These are phyloP conservation scores for Dryobota labecula DNA, from an alignment of 2,888 invertebrate genomes.

Conservation along the genomic window DNA sequence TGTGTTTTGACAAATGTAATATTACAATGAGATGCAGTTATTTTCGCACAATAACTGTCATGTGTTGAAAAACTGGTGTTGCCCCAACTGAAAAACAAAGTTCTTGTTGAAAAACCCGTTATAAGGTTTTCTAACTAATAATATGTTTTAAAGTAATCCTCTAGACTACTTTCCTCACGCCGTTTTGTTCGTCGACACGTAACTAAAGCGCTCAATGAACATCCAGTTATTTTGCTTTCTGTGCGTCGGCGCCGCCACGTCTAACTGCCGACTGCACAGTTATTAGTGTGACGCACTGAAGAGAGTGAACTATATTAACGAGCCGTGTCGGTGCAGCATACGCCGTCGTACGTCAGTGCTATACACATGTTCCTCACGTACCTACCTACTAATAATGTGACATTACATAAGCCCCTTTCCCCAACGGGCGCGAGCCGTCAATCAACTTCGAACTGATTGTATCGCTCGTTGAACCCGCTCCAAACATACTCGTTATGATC, in stretches of 20 bases:
- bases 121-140: neutral
- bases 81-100: too few species aligned
- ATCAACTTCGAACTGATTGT: constrained; percentile 65
- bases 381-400: constrained; percentile 62
- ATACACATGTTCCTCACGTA: constrained; percentile 70
- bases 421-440: constrained; percentile 73
- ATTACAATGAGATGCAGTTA: too few species aligned
- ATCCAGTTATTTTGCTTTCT: constrained; percentile 22
- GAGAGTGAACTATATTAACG: constrained; percentile 47
- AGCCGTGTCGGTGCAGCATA: constrained; percentile 32
- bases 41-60: too few species aligned
- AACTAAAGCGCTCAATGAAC: constrained; percentile 2
- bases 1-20: too few species aligned
- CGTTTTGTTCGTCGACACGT: neutral
- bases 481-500: constrained; percentile 38
- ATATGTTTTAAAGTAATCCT: neutral
- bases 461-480: constrained; percentile 51
- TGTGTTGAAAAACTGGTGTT: too few species aligned
- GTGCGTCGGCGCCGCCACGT: constrained; percentile 44
- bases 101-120: too few species aligned
- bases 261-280: constrained; percentile 26
- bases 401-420: constrained; percentile 79
- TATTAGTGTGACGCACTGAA: constrained; percentile 20
- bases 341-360: constrained; percentile 46
- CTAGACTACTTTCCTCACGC: neutral